A percentile compares a stretch with the other conserved stretches of the same genome.
phyloP scores from a whole-genome alignment of 2,888 invertebrate species.

The Merodon equestris region DNA sequence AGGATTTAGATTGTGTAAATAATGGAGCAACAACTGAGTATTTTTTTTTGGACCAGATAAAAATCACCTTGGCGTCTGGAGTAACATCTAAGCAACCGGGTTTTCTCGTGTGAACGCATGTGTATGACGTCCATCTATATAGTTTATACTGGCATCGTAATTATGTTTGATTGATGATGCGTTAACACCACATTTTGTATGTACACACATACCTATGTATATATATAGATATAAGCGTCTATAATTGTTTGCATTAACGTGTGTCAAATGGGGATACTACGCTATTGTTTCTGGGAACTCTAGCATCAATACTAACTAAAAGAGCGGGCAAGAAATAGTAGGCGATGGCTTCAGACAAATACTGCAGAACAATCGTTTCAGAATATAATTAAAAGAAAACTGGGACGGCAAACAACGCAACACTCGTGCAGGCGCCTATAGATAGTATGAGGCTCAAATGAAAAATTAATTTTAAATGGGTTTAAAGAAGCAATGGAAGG shows the following conservation, averaged over 20 bases:
- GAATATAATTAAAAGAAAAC: slow-evolving; percentile 59
- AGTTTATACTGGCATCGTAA: too few species aligned
- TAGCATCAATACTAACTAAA: background rate
- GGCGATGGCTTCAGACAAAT: slow-evolving; percentile 33
- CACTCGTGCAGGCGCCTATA: slow-evolving; percentile 13
- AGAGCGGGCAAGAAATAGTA: slow-evolving; percentile 1
- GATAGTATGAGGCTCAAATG: slow-evolving; percentile 30
- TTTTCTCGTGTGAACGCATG: too few species aligned
- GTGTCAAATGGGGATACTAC: slow-evolving; percentile 34
- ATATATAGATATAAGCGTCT: background rate
- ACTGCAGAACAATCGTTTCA: slow-evolving; percentile 46
- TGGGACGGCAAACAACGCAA: slow-evolving; percentile 46
- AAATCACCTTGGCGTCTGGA: slow-evolving; percentile 57
- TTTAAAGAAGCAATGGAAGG: slow-evolving; percentile 21
- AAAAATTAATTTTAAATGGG: slow-evolving; percentile 53
- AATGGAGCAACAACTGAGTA: slow-evolving; percentile 55
- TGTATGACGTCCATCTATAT: too few species aligned
- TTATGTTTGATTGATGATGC: too few species aligned
- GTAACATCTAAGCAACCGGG: background rate
- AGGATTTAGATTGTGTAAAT: slow-evolving; percentile 36
- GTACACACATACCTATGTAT: too few species aligned
- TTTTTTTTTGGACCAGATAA: slow-evolving; percentile 24
- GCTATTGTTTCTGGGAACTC: background rate
- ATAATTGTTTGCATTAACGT: slow-evolving; percentile 20
- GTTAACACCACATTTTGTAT: too few species aligned